These are phyloP conservation scores for Staurois parvus DNA, from an alignment of 2,797 vertebrate species.

Conservation along the genomic window DNA sequence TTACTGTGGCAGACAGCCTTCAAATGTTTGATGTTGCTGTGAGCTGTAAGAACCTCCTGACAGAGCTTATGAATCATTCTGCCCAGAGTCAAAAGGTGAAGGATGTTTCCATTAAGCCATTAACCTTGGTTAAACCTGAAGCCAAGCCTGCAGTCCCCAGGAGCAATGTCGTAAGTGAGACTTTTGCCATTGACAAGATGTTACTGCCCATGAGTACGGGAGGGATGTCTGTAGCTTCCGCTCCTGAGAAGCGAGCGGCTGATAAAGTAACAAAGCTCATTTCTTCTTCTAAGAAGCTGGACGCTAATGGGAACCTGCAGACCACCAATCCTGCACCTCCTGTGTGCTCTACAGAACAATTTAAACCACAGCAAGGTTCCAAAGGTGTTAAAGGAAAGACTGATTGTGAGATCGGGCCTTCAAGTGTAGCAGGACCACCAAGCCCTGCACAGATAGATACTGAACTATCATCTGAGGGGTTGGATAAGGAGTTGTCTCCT, in stretches of 20 bases:
- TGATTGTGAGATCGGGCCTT: background rate
- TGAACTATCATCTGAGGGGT: background rate
- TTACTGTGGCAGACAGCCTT: constrained; percentile 85
- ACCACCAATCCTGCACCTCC: background rate
- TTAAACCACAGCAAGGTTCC: background rate
- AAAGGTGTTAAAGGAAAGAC: background rate
- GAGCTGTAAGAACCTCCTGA: constrained; percentile 86
- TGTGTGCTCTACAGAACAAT: constrained; percentile 11
- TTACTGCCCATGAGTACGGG: constrained; percentile 3
- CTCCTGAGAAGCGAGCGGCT: background rate
- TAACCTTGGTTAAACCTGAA: constrained; percentile 49
- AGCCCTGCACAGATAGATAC: constrained; percentile 49
- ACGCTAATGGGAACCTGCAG: constrained; percentile 7
- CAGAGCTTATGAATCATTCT: constrained; percentile 76
- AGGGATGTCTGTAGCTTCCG: background rate
- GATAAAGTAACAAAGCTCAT: background rate
- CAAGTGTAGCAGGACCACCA: background rate
- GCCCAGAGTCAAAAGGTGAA: constrained; percentile 64
- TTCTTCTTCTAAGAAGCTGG: background rate
- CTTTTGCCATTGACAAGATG: constrained; percentile 26
- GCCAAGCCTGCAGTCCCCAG: constrained; percentile 55
- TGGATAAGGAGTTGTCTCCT: background rate
- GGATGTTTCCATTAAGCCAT: constrained; percentile 58
- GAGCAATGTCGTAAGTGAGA: constrained; percentile 27
- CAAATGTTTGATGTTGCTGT: constrained; percentile 92